Percentiles rank a stretch among this genome's conserved stretches.
Conservation (phyloP, 2,797 vertebrate species). For the Cottoperca gobio region DNA sequence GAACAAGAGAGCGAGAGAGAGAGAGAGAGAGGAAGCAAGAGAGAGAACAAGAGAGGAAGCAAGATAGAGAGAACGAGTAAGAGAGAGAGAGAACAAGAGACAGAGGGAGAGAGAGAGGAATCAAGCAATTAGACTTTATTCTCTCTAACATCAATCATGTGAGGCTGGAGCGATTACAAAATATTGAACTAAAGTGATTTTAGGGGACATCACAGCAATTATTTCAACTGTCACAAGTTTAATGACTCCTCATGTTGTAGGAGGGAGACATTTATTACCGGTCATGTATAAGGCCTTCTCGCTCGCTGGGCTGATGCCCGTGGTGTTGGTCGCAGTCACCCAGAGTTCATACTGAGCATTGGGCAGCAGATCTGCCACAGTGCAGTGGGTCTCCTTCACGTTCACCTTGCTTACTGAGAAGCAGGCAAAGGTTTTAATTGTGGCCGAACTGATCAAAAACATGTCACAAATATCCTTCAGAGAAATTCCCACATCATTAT, state of each 20-base stretch:
- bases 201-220: not conserved
- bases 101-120: conserved; percentile 8
- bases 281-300: conserved; percentile 94
- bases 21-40: no score
- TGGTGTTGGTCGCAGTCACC: conserved; percentile 93
- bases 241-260: not conserved
- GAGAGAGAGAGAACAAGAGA: no score
- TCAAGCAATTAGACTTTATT: conserved; percentile 7
- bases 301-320: conserved; percentile 92
- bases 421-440: not conserved
- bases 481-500: not conserved
- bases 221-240: conserved; percentile 15
- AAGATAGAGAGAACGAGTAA: no score
- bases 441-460: not conserved
- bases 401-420: conserved; percentile 84
- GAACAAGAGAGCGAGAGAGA: no score
- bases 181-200: not conserved
- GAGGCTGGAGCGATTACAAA: conserved; percentile 8
- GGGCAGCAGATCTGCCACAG: conserved; percentile 88
- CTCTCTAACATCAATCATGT: not conserved
- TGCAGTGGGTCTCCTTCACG: conserved; percentile 94
- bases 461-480: not conserved
- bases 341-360: conserved; percentile 96
- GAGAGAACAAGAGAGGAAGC: no score
- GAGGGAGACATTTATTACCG: conserved; percentile 81